Evolutionary conservation across 2,888 invertebrate species (phyloP).

Genomic region (Deroplatys truncata): DNA sequence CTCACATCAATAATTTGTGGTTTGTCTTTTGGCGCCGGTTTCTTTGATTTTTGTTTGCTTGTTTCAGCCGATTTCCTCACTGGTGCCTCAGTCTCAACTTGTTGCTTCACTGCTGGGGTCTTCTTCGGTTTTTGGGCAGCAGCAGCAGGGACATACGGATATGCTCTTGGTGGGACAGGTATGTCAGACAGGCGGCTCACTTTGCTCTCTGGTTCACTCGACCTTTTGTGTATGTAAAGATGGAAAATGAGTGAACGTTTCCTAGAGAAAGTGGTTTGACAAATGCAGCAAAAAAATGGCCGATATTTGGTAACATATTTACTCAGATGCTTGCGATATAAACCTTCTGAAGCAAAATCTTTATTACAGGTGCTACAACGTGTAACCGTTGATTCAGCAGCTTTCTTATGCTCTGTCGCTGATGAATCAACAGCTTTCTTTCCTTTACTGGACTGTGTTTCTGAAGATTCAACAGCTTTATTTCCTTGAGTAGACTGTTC

Average conservation of each 20-base stretch:
- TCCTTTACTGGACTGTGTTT: no score
- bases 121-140: not conserved
- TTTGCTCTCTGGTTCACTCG: not conserved
- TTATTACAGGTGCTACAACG: not conserved
- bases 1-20: not conserved
- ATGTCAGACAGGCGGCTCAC: not conserved
- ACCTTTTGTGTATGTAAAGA: not conserved
- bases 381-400: not conserved
- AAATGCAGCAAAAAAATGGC: not conserved
- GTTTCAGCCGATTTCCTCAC: not conserved
- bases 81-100: not conserved
- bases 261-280: not conserved
- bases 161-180: not conserved
- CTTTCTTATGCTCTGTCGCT: not conserved
- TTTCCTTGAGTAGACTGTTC: no score
- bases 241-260: not conserved
- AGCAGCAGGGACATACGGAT: not conserved
- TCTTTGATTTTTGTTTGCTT: not conserved
- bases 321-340: not conserved
- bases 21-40: not conserved
- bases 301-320: not conserved
- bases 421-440: no score
- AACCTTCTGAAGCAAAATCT: not conserved
- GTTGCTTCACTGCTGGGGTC: not conserved
- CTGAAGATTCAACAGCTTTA: no score